Evolutionary conservation across 2,888 invertebrate species (phyloP).

Genomic region (Balanococcus diminutus): DNA sequence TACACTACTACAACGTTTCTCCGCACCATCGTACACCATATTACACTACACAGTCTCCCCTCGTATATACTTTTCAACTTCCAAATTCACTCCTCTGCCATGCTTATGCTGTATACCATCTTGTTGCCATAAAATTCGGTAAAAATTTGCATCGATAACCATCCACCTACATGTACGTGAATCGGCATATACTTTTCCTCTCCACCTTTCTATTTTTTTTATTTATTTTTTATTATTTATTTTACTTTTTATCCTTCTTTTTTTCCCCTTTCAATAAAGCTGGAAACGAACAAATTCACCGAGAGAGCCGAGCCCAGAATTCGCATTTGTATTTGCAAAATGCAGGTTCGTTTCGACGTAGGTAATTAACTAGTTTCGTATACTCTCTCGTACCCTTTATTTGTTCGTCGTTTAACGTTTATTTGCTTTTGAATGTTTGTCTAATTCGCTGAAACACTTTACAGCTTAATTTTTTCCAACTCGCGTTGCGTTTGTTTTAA

Average conservation of each 20-base stretch:
- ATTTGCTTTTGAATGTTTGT: constrained; percentile 23
- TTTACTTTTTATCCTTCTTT: not conserved
- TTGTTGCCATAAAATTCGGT: not conserved
- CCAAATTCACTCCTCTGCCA: not conserved
- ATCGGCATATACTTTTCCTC: not conserved
- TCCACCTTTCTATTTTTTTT: no score
- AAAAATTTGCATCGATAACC: not conserved
- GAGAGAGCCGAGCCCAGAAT: not conserved
- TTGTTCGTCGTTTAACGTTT: not conserved
- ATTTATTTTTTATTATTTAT: no score
- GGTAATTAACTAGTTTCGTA: constrained; percentile 13
- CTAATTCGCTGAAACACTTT: constrained; percentile 27
- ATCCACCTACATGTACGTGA: not conserved
- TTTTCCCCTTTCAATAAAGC: not conserved
- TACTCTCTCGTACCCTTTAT: not conserved
- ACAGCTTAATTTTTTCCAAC: not conserved
- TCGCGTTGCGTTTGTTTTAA: not conserved
- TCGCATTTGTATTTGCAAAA: not conserved
- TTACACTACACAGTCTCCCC: no score
- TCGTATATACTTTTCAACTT: not conserved
- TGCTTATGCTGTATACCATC: not conserved
- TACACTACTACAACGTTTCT: not conserved
- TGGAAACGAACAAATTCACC: not conserved
- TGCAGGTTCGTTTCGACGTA: not conserved
- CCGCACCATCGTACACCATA: not conserved